Evolutionary conservation across 1,140 invertebrate genomes (phyloP), one percentile per base, ranked within the genome.

Genomic region (Sweltsa coloradensis): DNA sequence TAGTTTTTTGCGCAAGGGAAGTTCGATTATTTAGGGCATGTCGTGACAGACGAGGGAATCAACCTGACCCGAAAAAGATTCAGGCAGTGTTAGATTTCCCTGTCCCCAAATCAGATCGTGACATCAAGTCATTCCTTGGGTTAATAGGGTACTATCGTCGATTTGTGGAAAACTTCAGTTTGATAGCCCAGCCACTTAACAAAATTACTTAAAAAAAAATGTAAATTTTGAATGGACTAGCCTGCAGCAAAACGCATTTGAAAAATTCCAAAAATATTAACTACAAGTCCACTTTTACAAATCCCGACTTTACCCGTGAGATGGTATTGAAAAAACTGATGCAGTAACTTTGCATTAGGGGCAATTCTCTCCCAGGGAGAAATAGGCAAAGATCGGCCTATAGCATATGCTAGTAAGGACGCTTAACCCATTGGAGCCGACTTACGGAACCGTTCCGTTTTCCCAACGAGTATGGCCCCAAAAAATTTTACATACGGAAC

Each of bases 41-140:
- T 61, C 2, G 54, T 69, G 25, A 57, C 60, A 2, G 45, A 55
- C 25, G 41, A 65, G 4, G 68, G 70, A 11, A 55, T 73, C 3
- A 51, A 44, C 65, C 67, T 5, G 58, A 69, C 52, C 63, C 60
- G 13, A 41, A 53, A 3, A 72, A 71, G 60, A 55, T 67, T 3
- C 45, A 46, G 39, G 51, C 56, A 3, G 52, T 71, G 13, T 42
- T 51, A 49, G 54, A 68, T 18, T 67, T 60, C 50, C 63, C 66
- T 9, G 43, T 23, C 21, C 64, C 68, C n/a, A 63, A 54, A 52
- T 64, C 55, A 43, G 3, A 37, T 5, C 63, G 64, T 41, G 53
- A 67, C 23, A 50, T 70, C 16, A 62, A 63, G 59, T 41, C 51
- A 36, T 72, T 71, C 52, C 37, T 72, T 39, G 70, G 69, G 19